Conservation (phyloP, 1,140 invertebrate species). For the Rhopalosiphum maidis region DNA sequence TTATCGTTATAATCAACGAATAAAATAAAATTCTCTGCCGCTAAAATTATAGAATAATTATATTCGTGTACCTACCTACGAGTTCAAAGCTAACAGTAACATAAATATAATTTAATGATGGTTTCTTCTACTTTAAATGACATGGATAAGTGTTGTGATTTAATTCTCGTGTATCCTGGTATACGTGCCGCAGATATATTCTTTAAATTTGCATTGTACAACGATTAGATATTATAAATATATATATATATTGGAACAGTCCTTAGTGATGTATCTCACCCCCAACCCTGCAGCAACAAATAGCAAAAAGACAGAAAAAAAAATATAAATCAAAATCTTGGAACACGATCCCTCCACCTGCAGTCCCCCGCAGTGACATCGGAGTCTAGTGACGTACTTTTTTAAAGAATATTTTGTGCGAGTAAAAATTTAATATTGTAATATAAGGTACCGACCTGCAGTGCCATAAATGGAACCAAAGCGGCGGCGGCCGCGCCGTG, state of each 20-base stretch:
- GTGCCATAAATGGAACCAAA: conserved; percentile 69
- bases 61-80: no score
- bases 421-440: conserved; percentile 62
- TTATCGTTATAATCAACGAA: no score
- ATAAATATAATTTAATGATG: background rate
- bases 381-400: no score
- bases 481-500: conserved; percentile 70
- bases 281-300: no score
- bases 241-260: no score
- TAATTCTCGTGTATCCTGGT: background rate
- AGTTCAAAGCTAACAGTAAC: no score
- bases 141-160: background rate
- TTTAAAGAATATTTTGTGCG: no score
- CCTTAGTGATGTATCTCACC: no score
- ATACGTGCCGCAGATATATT: background rate
- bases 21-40: no score
- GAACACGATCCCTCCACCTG: background rate
- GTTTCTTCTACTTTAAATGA: background rate
- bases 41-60: no score
- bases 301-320: no score
- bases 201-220: background rate
- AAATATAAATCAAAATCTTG: no score
- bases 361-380: background rate
- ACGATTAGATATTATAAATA: background rate
- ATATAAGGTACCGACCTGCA: conserved; percentile 65